Evolutionary conservation across 2,113 vertebrate genomes (phyloP).

Genomic region (Chiloscyllium plagiosum): DNA sequence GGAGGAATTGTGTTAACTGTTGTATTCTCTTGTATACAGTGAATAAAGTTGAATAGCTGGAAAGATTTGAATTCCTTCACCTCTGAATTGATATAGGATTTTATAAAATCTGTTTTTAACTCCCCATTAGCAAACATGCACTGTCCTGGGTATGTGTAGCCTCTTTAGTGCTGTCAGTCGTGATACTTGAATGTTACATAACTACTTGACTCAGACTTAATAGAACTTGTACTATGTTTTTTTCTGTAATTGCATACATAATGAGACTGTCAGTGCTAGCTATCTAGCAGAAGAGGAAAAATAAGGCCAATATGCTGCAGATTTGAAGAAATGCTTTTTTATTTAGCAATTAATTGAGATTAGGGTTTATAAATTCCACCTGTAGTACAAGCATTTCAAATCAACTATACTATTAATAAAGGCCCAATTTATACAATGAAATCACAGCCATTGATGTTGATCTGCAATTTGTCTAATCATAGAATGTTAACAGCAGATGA

Average conservation of each 20-base stretch:
- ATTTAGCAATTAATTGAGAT: background rate
- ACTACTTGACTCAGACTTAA: background rate
- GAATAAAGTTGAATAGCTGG: too few relatives aligned
- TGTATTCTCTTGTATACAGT: too few relatives aligned
- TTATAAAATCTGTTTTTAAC: background rate
- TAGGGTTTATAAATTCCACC: background rate
- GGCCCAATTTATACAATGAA: slow-evolving; percentile 29
- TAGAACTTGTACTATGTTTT: background rate
- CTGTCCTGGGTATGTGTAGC: background rate
- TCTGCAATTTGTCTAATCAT: background rate
- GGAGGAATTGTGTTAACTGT: too few relatives aligned
- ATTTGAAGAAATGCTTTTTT: background rate
- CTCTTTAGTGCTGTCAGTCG: background rate
- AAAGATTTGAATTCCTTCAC: too few relatives aligned
- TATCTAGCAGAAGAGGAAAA: background rate
- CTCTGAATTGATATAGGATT: too few relatives aligned
- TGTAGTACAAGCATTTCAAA: background rate
- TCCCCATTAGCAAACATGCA: background rate
- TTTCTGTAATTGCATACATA: background rate
- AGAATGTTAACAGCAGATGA: too few relatives aligned
- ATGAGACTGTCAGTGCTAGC: background rate
- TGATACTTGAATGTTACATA: background rate
- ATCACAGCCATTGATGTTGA: background rate
- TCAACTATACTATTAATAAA: background rate
- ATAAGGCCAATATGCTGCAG: background rate